Evolutionary conservation across 2,113 vertebrate species (phyloP), one percentile per base, ranked within the genome.

Genomic region (Oryctolagus cuniculus): DNA sequence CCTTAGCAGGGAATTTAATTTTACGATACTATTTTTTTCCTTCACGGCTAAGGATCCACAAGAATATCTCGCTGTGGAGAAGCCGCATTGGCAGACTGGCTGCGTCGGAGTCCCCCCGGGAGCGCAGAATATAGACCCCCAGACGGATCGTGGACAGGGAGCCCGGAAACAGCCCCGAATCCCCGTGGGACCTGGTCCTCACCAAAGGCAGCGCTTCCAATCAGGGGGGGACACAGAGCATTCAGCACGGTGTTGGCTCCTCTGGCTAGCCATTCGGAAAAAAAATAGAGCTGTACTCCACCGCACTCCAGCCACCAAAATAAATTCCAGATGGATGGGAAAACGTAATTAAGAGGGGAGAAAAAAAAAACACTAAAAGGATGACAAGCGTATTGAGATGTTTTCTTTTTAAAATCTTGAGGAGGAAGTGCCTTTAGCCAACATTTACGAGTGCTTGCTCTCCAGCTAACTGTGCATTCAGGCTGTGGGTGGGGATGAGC

Each of bases 281-380:
- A 91, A 96, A 91, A 96, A 94, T 51, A 73, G 95, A 93, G 55
- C 89, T 87, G 55, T 36, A 73, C 67, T 81, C 90, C 87, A 38
- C 67, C 49, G 92, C 75, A 73, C 90, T 94, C 63, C 73, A 70
- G 36, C 73, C 80, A 74, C 75, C 79, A 93, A 92, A 93, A 92
- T 95, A 93, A 92, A 96, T 93, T 90, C 87, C 75, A 96, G 80
- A 79, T 66, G 53, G 74, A 82, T 82, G 10, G 82, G 82, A 92
- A 91, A 86, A 67, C n/a, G 74, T 72, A 85, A 91, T 85, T 86
- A 91, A 66, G 34, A 78, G n/a, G 21, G 34, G 5, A 38, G 61
- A 21, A 1, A 58, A 13, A 13, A 29, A 11, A 15, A 34, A 58
- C 73, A 31, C 36, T 63, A 38, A 90, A 94, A 85, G 29, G 44